Base-by-base conservation (phyloP, 2,113 vertebrate species). In the Oreocharis arfaki region DNA sequence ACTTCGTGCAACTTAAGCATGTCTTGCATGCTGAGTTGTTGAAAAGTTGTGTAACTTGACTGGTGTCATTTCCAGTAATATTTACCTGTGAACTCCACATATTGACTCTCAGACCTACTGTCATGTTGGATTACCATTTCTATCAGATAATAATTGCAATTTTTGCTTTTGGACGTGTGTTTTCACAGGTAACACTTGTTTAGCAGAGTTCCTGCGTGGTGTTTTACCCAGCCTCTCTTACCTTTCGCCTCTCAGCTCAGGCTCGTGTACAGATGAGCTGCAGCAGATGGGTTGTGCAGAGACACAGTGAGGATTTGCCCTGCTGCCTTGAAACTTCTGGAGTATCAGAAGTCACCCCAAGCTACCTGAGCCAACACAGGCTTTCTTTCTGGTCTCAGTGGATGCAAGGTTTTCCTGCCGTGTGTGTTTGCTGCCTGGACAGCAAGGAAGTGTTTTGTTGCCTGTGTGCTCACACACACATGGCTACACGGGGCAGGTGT, bases 311-410 rank as follows among this genome's bases (percentile, higher is more conserved):
- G 76, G 50, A 8, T 78, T 61, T 63, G n/a, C 81, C 49, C 22
- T 3, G 10, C 26, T 84, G 50, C 68, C 35, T 1, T 11, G 8
- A 81, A 74, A 37, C 60, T 28, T 47, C 41, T 3, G 2, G 57
- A 59, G 11, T 22, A 10, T 47, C 49, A 28, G 7, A 80, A 86
- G 32, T 61, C 30, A 61, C 61, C 49, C 70, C 50, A 15, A 65
- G 35, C 14, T 50, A 17, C 37, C 39, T 4, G 6, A 79, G 35
- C 33, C 67, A 67, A 21, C 0, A 2, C 1, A 0, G 0, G 2
- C 56, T 84, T 80, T 30, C 37, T 9, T 60, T 63, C 75, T 63
- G 87, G 63, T 86, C 67, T 91, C 71, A 24, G 21, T 39, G 82
- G 23, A 53, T 64, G 37, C 21, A 47, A 50, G 35, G 8, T 55